Conservation (phyloP, 2,888 invertebrate species). For the Amphiduros pacificus region DNA sequence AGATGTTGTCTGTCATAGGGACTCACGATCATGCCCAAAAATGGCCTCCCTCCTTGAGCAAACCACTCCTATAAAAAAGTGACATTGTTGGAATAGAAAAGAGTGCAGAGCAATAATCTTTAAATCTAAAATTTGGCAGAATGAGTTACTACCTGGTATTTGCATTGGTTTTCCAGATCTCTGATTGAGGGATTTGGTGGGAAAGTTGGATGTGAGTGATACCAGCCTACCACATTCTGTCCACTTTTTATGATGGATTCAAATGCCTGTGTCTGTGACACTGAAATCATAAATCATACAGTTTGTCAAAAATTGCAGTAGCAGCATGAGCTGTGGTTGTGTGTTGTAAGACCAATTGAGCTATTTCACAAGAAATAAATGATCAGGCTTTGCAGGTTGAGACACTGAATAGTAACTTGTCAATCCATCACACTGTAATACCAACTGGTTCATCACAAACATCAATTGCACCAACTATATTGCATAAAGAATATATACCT, state of each 20-base stretch:
- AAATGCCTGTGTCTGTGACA: constrained; percentile 69
- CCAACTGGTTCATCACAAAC: too few relatives aligned
- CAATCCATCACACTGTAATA: too few relatives aligned
- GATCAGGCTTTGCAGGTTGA: too few relatives aligned
- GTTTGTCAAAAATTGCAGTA: background rate
- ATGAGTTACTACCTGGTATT: constrained; percentile 63
- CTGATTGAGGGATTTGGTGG: constrained; percentile 71
- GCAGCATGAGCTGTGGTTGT: too few relatives aligned
- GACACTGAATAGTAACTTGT: too few relatives aligned
- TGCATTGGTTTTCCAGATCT: constrained; percentile 71
- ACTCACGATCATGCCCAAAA: constrained; percentile 70
- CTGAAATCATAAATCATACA: constrained; percentile 43
- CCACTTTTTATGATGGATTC: constrained; percentile 64
- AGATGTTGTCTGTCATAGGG: constrained; percentile 65
- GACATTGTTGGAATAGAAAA: background rate
- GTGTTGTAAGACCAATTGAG: too few relatives aligned
- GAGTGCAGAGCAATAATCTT: background rate
- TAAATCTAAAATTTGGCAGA: background rate
- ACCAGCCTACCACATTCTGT: constrained; percentile 71
- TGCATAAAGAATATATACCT: too few relatives aligned
- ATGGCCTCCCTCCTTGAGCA: constrained; percentile 63
- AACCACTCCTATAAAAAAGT: constrained; percentile 59
- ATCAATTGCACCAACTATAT: too few relatives aligned
- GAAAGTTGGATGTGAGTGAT: constrained; percentile 78
- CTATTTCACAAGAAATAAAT: too few relatives aligned